Evolutionary conservation across 2,888 invertebrate genomes (phyloP).

Genomic region (Mythimna loreyi): DNA sequence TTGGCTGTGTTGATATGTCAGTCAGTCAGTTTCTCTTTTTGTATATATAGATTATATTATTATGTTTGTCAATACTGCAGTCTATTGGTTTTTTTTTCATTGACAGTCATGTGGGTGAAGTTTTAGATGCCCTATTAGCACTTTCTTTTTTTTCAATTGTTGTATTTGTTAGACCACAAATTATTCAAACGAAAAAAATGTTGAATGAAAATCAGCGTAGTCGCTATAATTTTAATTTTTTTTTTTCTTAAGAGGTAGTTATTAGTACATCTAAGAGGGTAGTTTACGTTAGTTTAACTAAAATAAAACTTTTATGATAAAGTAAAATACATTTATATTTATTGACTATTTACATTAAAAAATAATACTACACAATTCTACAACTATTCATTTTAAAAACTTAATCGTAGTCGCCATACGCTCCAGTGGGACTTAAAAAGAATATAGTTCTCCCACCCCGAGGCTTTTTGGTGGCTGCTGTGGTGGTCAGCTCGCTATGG

Average conservation of each 20-base stretch:
- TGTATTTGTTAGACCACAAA: not conserved
- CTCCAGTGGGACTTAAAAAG: constrained; percentile 82
- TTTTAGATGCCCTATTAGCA: not conserved
- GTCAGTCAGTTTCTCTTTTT: too few relatives aligned
- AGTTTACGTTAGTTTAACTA: not conserved
- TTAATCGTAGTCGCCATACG: constrained; percentile 77
- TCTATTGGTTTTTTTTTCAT: not conserved
- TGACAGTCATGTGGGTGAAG: not conserved
- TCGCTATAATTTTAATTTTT: too few relatives aligned
- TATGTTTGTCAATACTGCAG: not conserved
- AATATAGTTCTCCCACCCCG: constrained; percentile 78
- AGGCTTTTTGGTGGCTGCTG: constrained; percentile 54
- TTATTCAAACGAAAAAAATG: not conserved
- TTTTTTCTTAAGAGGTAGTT: too few relatives aligned
- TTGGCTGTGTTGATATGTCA: too few relatives aligned
- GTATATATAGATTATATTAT: too few relatives aligned
- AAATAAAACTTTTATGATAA: constrained; percentile 19
- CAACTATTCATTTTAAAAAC: constrained; percentile 43
- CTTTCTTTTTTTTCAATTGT: not conserved
- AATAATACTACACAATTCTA: constrained; percentile 8
- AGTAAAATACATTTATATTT: constrained; percentile 32
- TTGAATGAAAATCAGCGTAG: too few relatives aligned
- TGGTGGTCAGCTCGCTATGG: constrained; percentile 34
- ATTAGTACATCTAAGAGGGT: too few relatives aligned
- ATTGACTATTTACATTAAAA: constrained; percentile 29